Base-by-base conservation (phyloP, 2,113 vertebrate genomes). In the Brachirus orientalis region DNA sequence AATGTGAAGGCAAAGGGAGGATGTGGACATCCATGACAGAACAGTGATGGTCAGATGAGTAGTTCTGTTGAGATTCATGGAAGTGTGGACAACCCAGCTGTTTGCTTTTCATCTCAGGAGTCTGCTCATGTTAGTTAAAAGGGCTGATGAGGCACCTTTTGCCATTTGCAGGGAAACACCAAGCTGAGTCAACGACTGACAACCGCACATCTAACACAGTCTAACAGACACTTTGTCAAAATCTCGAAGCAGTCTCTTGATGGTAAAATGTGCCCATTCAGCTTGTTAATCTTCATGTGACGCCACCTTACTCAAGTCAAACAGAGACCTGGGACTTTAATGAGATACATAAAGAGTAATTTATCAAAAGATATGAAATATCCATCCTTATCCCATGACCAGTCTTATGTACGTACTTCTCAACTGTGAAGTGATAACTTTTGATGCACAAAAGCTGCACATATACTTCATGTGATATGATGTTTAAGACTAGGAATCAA, bases 131-230 rank as follows among this genome's bases (percentile, higher is more conserved):
- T 41, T 46, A 37, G 69, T 41, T 46, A 40, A 80, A 89, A 79
- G 35, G 54, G 85, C 90, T 88, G 90, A 91, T 76, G 81, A 63
- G 36, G 86, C 84, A 73, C 63, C 59, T 86, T 83, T 76, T 81
- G 63, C 19, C 41, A 53, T 64, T 69, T 12, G 70, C 84, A 51
- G 48, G 75, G 66, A 89, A 77, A 88, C 55, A 62, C 57, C 69
- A 60, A 63, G 69, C 83, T 77, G 69, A 84, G 75, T 64, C 58
- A 50, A 52, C 22, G 67, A 63, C 79, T 87, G 84, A 86, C 79
- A 66, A 65, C 57, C 70, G 60, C 61, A 44, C 18, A 22, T 67
- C 63, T 69, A 36, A 68, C 62, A 36, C 40, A 35, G 37, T 36
- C 10, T 40, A 72, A 80, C 54, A 50, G 69, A 71, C 75, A 69